These are phyloP conservation scores for Cryptotis parvus DNA, from an alignment of 2,113 vertebrate genomes.

Conservation along the genomic window DNA sequence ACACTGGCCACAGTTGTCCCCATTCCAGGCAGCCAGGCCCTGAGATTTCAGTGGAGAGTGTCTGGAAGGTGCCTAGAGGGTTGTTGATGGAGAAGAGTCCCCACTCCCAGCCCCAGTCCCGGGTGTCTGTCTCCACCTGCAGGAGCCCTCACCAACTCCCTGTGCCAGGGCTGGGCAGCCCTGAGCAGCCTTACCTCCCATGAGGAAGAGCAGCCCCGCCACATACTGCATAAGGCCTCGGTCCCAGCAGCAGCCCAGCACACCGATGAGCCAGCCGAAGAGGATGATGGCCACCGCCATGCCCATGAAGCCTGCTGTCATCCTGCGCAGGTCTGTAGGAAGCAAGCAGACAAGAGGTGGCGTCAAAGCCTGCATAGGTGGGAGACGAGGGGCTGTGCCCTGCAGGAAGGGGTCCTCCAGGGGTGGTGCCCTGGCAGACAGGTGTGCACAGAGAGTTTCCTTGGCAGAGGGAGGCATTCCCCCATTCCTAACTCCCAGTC, in stretches of 20 bases:
- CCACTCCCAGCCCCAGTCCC: background rate
- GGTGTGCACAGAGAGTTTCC: background rate
- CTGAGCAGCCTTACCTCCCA: conserved; percentile 93
- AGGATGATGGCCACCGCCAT: conserved; percentile 99
- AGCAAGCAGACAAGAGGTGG: background rate
- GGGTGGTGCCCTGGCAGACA: background rate
- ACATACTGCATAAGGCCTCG: conserved; percentile 99
- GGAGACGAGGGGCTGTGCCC: accelerated
- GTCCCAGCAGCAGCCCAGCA: conserved; percentile 98
- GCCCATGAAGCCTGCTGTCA: conserved; percentile 99
- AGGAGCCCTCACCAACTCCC: background rate
- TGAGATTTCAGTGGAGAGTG: too few relatives aligned
- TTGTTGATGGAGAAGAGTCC: background rate
- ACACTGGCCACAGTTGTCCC: too few relatives aligned
- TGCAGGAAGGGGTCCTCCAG: too few relatives aligned
- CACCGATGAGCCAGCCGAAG: conserved; percentile 97
- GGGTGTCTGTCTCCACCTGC: background rate
- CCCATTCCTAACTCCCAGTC: accelerated
- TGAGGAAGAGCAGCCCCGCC: conserved; percentile 98
- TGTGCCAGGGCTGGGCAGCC: accelerated
- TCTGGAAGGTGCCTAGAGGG: background rate
- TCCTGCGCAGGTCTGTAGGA: conserved; percentile 94
- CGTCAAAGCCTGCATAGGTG: background rate
- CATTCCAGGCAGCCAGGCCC: background rate
- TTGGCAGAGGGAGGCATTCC: background rate